phyloP scores from a whole-genome alignment of 2,113 vertebrate genomes.

The Mus pahari region DNA sequence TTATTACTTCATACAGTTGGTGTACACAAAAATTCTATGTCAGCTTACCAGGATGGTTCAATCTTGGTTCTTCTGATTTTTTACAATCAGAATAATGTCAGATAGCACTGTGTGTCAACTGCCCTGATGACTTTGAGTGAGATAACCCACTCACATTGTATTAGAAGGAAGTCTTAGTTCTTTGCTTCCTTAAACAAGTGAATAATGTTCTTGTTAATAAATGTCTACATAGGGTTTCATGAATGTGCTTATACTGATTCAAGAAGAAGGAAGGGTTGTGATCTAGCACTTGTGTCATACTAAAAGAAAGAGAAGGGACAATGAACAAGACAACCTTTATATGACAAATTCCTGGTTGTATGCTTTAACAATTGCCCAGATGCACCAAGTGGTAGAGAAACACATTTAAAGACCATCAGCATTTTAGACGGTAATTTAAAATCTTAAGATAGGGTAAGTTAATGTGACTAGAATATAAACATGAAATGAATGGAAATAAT shows the following conservation, averaged over 20 bases:
- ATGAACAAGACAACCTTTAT: neutral
- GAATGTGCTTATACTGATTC: neutral
- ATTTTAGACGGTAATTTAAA: constrained; percentile 24
- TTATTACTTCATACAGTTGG: neutral
- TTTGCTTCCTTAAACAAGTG: neutral
- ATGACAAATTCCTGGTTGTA: constrained; percentile 1
- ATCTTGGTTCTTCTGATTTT: neutral
- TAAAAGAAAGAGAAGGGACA: neutral
- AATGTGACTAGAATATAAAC: neutral
- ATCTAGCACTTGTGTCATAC: neutral
- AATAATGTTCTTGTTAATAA: constrained; percentile 12
- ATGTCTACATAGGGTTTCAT: neutral
- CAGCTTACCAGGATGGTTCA: neutral
- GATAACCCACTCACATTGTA: neutral
- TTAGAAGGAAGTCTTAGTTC: neutral
- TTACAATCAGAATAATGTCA: neutral
- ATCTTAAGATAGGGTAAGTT: neutral
- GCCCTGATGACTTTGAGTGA: neutral
- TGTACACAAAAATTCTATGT: neutral
- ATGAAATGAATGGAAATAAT: constrained; percentile 20
- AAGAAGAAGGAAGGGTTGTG: neutral
- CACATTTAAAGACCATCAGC: neutral
- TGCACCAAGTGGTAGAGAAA: neutral
- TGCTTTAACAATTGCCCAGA: neutral
- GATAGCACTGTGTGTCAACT: neutral